These are phyloP conservation scores for Leptoclinus maculatus DNA, from an alignment of 2,797 vertebrate species.

Conservation along the genomic window DNA sequence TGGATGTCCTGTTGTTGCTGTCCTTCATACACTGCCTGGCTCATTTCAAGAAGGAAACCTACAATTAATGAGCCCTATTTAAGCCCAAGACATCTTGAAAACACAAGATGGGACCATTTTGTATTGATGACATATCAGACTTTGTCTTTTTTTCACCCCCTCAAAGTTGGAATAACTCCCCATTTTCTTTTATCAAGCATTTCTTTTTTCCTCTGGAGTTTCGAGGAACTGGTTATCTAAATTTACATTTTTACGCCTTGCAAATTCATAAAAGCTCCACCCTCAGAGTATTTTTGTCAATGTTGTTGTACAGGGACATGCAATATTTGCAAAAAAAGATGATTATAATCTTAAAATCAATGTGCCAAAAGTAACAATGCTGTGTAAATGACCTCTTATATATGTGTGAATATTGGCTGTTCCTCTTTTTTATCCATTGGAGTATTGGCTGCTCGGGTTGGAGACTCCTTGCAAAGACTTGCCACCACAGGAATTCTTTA, in stretches of 20 bases:
- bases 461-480: slow-evolving; percentile 89
- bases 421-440: slow-evolving; percentile 94
- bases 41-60: slow-evolving; percentile 88
- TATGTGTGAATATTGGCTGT: slow-evolving; percentile 95
- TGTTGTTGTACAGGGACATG: slow-evolving; percentile 98
- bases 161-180: slow-evolving; percentile 90
- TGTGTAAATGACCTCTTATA: slow-evolving; percentile 87
- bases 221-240: slow-evolving; percentile 92
- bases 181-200: slow-evolving; percentile 83
- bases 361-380: slow-evolving; percentile 95
- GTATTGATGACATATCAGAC: slow-evolving; percentile 92
- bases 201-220: slow-evolving; percentile 86
- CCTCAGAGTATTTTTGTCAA: slow-evolving; percentile 87
- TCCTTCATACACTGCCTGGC: slow-evolving; percentile 92
- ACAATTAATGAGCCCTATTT: slow-evolving; percentile 82
- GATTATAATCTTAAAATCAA: slow-evolving; percentile 86
- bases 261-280: slow-evolving; percentile 85
- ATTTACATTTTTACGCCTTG: slow-evolving; percentile 87
- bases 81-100: slow-evolving; percentile 90
- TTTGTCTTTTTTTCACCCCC: slow-evolving; percentile 81
- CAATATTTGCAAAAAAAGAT: slow-evolving; percentile 92
- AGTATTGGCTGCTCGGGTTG: slow-evolving; percentile 93
- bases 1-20: slow-evolving; percentile 90
- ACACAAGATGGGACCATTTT: slow-evolving; percentile 96
- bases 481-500: slow-evolving; percentile 93